A percentile compares a stretch with the other conserved stretches of the same genome.
These are phyloP conservation scores for Pseudomyrmex flavicornis DNA, from an alignment of 1,140 invertebrate genomes.

Conservation along the genomic window DNA sequence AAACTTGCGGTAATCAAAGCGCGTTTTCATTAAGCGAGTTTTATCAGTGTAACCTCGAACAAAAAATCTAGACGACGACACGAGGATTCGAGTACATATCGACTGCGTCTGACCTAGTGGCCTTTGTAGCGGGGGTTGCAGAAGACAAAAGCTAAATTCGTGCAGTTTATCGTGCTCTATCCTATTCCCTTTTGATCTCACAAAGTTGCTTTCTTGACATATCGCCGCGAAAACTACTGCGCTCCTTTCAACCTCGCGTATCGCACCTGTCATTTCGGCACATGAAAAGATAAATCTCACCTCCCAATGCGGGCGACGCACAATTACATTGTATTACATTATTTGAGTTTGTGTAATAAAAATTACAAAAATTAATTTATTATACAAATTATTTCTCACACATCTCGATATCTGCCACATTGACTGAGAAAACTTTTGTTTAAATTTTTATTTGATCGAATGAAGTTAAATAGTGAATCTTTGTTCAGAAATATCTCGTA, in stretches of 20 bases:
- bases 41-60: background rate
- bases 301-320: background rate
- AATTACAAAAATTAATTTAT: too few species aligned
- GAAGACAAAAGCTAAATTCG: constrained; percentile 26
- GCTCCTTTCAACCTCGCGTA: background rate
- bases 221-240: background rate
- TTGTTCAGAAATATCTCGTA: background rate
- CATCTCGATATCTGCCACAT: too few species aligned
- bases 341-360: too few species aligned
- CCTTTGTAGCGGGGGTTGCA: constrained; percentile 12
- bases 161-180: background rate
- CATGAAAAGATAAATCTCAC: background rate
- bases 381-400: too few species aligned
- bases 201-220: background rate
- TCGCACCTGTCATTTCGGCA: background rate
- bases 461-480: background rate
- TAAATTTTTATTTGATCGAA: too few species aligned
- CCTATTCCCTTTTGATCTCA: constrained; percentile 5
- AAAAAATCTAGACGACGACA: constrained; percentile 18
- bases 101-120: constrained; percentile 39
- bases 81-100: constrained; percentile 11
- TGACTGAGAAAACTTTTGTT: too few species aligned
- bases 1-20: constrained; percentile 11
- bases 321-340: background rate
- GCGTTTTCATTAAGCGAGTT: background rate